A percentile compares a stretch with the other conserved stretches of the same genome.
Conservation (phyloP, 2,888 invertebrate species). For the Rhyacophila evoluta region DNA sequence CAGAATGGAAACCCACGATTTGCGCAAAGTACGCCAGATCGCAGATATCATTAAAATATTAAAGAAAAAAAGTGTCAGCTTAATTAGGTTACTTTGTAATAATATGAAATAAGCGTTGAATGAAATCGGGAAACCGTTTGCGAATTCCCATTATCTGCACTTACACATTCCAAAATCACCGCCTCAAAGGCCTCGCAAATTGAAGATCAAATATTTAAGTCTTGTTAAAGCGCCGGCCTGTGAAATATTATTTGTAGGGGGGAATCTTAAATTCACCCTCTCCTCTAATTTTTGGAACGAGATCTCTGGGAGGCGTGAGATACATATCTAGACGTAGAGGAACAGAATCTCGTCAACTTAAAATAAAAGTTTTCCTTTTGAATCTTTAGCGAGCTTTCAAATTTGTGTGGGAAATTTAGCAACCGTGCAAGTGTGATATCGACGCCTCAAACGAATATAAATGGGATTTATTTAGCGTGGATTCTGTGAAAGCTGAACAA, state of each 20-base stretch:
- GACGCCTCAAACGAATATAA: not conserved
- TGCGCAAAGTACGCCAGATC: too few relatives aligned
- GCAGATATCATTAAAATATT: too few relatives aligned
- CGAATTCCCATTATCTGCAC: slow-evolving; percentile 20
- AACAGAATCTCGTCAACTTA: not conserved
- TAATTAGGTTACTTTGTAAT: not conserved
- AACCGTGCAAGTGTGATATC: slow-evolving; percentile 22
- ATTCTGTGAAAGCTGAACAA: not conserved
- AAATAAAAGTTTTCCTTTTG: not conserved
- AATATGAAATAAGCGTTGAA: not conserved
- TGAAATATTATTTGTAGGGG: slow-evolving; percentile 11
- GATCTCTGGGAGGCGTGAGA: not conserved
- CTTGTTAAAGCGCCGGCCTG: slow-evolving; percentile 27
- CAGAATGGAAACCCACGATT: too few relatives aligned
- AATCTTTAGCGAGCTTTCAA: slow-evolving; percentile 7
- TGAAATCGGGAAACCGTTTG: not conserved
- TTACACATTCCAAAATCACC: slow-evolving; percentile 15
- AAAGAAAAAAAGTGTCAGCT: not conserved
- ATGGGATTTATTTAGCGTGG: not conserved
- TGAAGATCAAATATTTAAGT: slow-evolving; percentile 33
- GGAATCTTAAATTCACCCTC: not conserved
- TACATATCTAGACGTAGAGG: not conserved
- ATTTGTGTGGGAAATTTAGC: slow-evolving; percentile 18
- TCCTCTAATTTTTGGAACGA: not conserved
- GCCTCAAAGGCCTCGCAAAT: slow-evolving; percentile 20